Evolutionary conservation across 2,888 invertebrate genomes (phyloP).

Genomic region (Scaptomyza cyrtandrae): DNA sequence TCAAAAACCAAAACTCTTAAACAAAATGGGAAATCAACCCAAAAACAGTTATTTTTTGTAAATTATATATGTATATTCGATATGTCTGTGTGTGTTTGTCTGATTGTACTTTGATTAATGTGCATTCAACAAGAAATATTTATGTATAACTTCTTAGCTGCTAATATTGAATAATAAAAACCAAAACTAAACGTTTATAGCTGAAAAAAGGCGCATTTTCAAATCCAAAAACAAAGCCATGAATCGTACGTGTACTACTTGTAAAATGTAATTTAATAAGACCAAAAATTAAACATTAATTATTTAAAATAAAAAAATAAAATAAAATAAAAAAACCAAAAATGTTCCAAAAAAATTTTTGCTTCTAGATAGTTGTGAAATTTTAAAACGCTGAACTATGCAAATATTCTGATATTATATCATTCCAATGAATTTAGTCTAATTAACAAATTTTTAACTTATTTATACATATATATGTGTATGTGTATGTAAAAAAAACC

Average conservation of each 20-base stretch:
- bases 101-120: conserved; percentile 49
- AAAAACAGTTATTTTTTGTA: conserved; percentile 46
- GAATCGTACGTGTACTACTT: conserved; percentile 64
- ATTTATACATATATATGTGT: conserved; percentile 73
- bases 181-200: conserved; percentile 15
- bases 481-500: conserved; percentile 60
- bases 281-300: conserved; percentile 11
- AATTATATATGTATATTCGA: conserved; percentile 41
- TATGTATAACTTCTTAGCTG: conserved; percentile 30
- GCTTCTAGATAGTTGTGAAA: conserved; percentile 80
- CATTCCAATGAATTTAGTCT: conserved; percentile 84
- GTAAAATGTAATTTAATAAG: conserved; percentile 56
- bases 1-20: conserved; percentile 2
- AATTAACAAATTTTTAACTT: conserved; percentile 81
- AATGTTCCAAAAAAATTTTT: conserved; percentile 65
- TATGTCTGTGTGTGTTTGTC: conserved; percentile 42
- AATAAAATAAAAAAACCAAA: conserved; percentile 14
- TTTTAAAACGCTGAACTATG: conserved; percentile 79
- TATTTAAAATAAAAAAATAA: conserved; percentile 14
- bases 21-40: neutral
- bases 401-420: conserved; percentile 82
- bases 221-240: conserved; percentile 56
- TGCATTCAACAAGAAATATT: conserved; percentile 22
- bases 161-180: conserved; percentile 31
- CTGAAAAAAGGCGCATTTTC: conserved; percentile 34